Evolutionary conservation across 2,888 invertebrate genomes (phyloP), one percentile per base, ranked within the genome.

Genomic region (Orchesellides sinensis): DNA sequence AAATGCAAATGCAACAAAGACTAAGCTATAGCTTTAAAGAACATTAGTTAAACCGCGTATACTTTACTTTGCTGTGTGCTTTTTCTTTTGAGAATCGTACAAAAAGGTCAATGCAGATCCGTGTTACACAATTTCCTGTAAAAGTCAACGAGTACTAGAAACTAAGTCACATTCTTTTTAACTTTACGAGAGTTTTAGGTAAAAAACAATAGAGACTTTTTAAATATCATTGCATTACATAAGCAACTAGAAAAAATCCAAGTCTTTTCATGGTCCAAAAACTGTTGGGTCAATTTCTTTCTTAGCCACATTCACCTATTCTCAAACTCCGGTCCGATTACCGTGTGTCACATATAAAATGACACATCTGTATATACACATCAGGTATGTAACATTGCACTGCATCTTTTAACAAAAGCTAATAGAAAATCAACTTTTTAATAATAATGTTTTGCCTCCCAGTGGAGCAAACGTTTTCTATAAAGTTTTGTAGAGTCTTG

Each of bases 181-280:
- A n/a, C n/a, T n/a, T n/a, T n/a, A n/a, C 12, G 12, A 17, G 49
- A 49, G 47, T 1, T 27, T 8, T 72, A 27, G 35, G 45, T 72
- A 59, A 5, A 72, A 72, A 72, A 72, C 27, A 72, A 72, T 56
- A 40, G 32, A 40, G n/a, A 40, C 12, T 14, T 54, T 70, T 70
- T 40, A 45, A 66, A 54, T 54, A 21, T 14, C 35, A 32, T 56
- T 47, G 59, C 27, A 21, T n/a, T n/a, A n/a, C n/a, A n/a, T 54
- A 74, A 52, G 52, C 32, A 74, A 74, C 56, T 75, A 75, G 75
- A 75, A 75, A 75, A 75, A 27, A 56, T 78, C 69, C 78, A 78
- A 78, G 78, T 78, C 78, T 78, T 78, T 78, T 78, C 69, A 78
- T 78, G 78, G 78, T 78, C 78, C 78, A 69, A 56, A 74, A n/a